These are phyloP conservation scores for Galeopsomyia nigrocyanea DNA, from an alignment of 2,888 invertebrate species.

Conservation along the genomic window DNA sequence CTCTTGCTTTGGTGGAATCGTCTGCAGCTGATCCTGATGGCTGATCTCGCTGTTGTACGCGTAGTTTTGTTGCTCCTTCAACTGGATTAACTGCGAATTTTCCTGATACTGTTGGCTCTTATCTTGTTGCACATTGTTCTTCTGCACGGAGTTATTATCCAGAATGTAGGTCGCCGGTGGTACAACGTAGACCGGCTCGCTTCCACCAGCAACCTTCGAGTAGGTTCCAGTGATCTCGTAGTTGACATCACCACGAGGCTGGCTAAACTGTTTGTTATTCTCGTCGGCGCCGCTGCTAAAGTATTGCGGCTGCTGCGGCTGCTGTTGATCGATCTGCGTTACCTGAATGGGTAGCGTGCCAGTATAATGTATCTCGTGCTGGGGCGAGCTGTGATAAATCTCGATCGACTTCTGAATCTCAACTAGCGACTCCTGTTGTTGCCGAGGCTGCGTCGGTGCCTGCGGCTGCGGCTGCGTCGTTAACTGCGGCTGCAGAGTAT, in stretches of 20 bases:
- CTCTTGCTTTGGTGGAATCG: constrained; percentile 12
- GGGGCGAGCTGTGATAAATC: constrained; percentile 61
- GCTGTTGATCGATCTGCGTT: constrained; percentile 51
- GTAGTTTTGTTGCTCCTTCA: constrained; percentile 5
- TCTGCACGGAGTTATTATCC: constrained; percentile 24
- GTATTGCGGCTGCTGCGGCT: constrained; percentile 28
- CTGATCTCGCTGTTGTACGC: constrained; percentile 33
- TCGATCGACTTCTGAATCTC: constrained; percentile 66
- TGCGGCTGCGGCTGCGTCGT: constrained; percentile 33
- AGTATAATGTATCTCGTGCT: constrained; percentile 64
- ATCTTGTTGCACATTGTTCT: constrained; percentile 29
- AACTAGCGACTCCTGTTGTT: constrained; percentile 51
- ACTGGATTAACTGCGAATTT: neutral
- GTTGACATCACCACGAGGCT: constrained; percentile 12
- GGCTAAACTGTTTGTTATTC: constrained; percentile 29
- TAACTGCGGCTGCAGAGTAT: constrained; percentile 10
- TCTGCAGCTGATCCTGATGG: constrained; percentile 42
- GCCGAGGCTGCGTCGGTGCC: neutral
- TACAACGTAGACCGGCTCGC: constrained; percentile 40
- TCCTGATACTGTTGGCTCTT: constrained; percentile 16
- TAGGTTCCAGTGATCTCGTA: constrained; percentile 22
- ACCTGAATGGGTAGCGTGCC: constrained; percentile 7
- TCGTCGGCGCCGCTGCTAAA: constrained; percentile 17
- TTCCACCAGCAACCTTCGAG: neutral
- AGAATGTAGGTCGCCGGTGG: constrained; percentile 44